Evolutionary conservation across 2,113 vertebrate species (phyloP), one percentile per base, ranked within the genome.

Genomic region (Saguinus midas): DNA sequence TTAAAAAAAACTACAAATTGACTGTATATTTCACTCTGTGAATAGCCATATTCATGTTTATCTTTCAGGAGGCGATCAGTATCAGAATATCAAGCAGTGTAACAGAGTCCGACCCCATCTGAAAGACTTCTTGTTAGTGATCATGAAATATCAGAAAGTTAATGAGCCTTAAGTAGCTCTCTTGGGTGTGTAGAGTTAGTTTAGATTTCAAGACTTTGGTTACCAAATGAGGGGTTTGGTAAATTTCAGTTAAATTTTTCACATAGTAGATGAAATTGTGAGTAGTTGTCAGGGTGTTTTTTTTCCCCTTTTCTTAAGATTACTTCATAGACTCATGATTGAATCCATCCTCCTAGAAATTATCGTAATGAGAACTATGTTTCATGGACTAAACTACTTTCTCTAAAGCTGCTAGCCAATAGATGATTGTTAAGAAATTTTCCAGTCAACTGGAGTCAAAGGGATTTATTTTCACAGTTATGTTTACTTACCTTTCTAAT

Each of bases 191-290:
- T 58, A 23, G 72, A 17, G 10, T 82, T 93, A 79, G 95, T 97
- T 93, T 82, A 90, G 27, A 64, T 95, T 81, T 84, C 3, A 5
- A 55, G 92, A 95, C 45, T 90, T 96, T 70, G n/a, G 37, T 91
- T 81, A 90, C 23, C 21, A 92, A 90, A 81, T 90, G 55, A 95
- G 52, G 61, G 21, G 89, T 83, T 88, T 86, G 68, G 76, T 75
- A 95, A 73, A 95, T 88, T 97, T 96, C 45, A 91, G 18, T 88
- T 76, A 87, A 94, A 83, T 91, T 96, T 83, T 94, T 88, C 45
- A 89, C 58, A 52, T 83, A 18, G 6, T 83, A 91, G 37, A 75
- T 92, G 10, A 87, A 89, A 94, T 87, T 92, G 75, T 88, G 50
- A 93, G 52, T 81, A 37, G 37, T 70, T 96, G 32, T 66, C 78